Evolutionary conservation across 2,888 invertebrate genomes (phyloP).

Genomic region (Sminthurinus aureus): DNA sequence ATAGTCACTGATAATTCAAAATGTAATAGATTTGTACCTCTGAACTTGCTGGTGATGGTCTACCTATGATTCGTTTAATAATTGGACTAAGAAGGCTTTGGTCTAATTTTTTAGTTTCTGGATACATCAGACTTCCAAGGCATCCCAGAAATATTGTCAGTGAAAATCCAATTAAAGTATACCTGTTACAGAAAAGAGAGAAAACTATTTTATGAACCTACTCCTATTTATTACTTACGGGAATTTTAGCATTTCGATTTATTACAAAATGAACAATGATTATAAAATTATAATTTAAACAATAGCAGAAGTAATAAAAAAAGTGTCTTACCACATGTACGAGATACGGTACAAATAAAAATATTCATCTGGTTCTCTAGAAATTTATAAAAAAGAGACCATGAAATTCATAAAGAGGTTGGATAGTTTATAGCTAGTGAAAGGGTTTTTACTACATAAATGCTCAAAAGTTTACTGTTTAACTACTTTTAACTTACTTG

Average conservation of each 20-base stretch:
- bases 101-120: slow-evolving; percentile 51
- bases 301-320: no score
- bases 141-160: slow-evolving; percentile 54
- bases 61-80: slow-evolving; percentile 6
- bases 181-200: no score
- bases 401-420: slow-evolving; percentile 17
- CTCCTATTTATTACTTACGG: no score
- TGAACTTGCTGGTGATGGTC: slow-evolving; percentile 1
- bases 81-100: slow-evolving; percentile 53
- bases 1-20: neutral
- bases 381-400: no score
- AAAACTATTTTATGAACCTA: no score
- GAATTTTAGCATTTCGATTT: no score
- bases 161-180: slow-evolving; percentile 63
- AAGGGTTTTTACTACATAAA: no score
- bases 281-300: no score
- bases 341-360: slow-evolving; percentile 64
- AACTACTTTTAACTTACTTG: no score
- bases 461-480: no score
- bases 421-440: neutral
- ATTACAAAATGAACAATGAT: no score
- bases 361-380: slow-evolving; percentile 51
- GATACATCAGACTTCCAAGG: slow-evolving; percentile 52
- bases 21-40: neutral
- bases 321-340: slow-evolving; percentile 67